Evolutionary conservation across 2,888 invertebrate genomes (phyloP), one percentile per base, ranked within the genome.

Genomic region (Diachrysia chrysitis): DNA sequence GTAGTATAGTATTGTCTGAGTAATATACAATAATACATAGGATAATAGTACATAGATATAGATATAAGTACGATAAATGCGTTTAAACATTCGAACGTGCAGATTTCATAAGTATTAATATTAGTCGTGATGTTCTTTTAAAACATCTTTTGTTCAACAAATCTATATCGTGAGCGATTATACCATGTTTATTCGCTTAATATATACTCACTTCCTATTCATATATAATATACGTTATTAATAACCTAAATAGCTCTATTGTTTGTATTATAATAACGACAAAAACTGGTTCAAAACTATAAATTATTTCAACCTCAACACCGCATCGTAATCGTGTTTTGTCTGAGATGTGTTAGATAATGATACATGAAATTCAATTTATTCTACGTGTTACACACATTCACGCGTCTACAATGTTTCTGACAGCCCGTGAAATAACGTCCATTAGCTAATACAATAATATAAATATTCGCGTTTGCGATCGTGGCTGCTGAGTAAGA

Each of bases 341-440:
- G 66, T 63, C 55, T 63, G 19, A 78, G 81, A 79, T 83, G 60
- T 68, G 54, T 74, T 57, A 72, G 82, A 83, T 83, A 76, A 73
- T 67, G 61, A 63, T 58, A 71, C 59, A 71, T 65, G 65, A 66
- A 73, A 73, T 74, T 73, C 72, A 81, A 78, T 79, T 81, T 77
- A 63, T 71, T 69, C 46, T 58, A 23, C 51, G 17, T 65, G 69
- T 54, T 51, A 42, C 62, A 63, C 54, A 64, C 54, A 65, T 58
- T 53, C 59, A 51, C 46, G 69, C 62, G 46, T 70, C 37, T 48
- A 29, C 32, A 48, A 54, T 58, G 57, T 54, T 66, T 63, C 71
- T 80, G 80, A 79, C 79, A 76, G 75, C 58, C 76, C 77, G 76
- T 82, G 75, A 76, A 82, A 84, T 78, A 66, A 74, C 58, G 73